Percentiles rank a stretch among this genome's conserved stretches.
phyloP scores from a whole-genome alignment of 2,888 invertebrate genomes.

The Imbricaverruca yamaguchii region DNA sequence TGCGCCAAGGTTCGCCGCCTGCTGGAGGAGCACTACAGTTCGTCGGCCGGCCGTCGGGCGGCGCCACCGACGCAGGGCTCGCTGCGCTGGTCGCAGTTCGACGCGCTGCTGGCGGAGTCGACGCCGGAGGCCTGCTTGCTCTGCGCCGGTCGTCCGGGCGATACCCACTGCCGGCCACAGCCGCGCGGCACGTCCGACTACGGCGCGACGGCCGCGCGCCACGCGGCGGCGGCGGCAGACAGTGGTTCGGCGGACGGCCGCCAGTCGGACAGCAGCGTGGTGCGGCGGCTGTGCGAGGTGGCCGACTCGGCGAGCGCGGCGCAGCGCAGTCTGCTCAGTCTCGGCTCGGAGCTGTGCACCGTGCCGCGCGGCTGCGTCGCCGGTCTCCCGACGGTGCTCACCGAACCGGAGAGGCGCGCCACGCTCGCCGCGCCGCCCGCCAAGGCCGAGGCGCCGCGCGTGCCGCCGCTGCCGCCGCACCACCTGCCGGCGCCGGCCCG shows the following conservation, averaged over 20 bases:
- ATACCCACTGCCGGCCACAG: background rate
- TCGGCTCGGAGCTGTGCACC: constrained; percentile 1
- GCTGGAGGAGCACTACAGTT: constrained; percentile 9
- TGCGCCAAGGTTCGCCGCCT: constrained; percentile 2
- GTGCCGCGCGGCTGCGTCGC: background rate
- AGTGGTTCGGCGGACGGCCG: background rate
- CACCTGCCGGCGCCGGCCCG: background rate
- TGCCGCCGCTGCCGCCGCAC: background rate
- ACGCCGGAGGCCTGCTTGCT: background rate
- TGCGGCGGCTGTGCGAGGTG: constrained; percentile 5
- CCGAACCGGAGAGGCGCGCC: background rate
- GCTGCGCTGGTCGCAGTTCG: constrained; percentile 13
- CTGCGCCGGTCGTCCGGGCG: background rate
- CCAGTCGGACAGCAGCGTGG: background rate
- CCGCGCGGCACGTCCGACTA: background rate
- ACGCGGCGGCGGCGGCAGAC: background rate
- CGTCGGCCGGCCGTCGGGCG: background rate
- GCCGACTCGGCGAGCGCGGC: constrained; percentile 2
- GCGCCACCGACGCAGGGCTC: background rate
- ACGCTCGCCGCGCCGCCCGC: background rate
- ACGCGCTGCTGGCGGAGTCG: background rate
- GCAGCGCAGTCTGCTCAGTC: background rate
- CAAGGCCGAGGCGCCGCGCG: no score
- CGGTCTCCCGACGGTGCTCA: background rate
- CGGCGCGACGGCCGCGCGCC: background rate